Evolutionary conservation across 2,113 vertebrate genomes (phyloP), one percentile per base, ranked within the genome.

Genomic region (Romanogobio albipinnatus): DNA sequence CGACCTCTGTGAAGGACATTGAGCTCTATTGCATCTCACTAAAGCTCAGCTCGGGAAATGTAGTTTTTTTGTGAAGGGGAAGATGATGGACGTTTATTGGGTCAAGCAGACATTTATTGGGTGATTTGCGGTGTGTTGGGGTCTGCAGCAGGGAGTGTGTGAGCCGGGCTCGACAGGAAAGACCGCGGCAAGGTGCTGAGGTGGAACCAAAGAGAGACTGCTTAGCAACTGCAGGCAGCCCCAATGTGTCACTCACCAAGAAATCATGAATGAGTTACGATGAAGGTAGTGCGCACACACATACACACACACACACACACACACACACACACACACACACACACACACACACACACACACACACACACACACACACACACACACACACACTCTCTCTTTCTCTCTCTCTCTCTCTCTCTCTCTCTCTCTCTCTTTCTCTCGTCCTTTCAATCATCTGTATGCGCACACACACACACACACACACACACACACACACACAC

Each of bases 101-200:
- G 87, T 84, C 87, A 78, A 73, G 56, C 78, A 75, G 62, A 82
- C 85, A 84, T 84, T 88, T 88, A 86, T 84, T 86, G 87, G 87
- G 85, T 88, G 73, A 88, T 86, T 82, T 86, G 82, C 14, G 3
- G 84, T 33, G 29, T 73, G 82, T 79, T 80, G 81, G 70, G 73
- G 84, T 74, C 62, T 84, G 62, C 59, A 70, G 81, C 26, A 53
- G 53, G 17, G 9, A 77, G 24, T 29, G 47, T 82, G 87, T 86
- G 77, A 84, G 62, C 29, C 75, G 49, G 58, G 84, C 75, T 80
- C 84, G 24, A 39, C 84, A 76, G 77, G 82, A 84, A 56, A 78
- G 58, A 86, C 9, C 61, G 26, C 39, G 56, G 77, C 17, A 47
- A 53, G 73, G 76, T 74, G 74, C 79, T 79, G 81, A 84, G 74